A percentile compares a stretch with the other conserved stretches of the same genome.
Conservation (phyloP, 2,113 vertebrate genomes). For the Picathartes gymnocephalus region DNA sequence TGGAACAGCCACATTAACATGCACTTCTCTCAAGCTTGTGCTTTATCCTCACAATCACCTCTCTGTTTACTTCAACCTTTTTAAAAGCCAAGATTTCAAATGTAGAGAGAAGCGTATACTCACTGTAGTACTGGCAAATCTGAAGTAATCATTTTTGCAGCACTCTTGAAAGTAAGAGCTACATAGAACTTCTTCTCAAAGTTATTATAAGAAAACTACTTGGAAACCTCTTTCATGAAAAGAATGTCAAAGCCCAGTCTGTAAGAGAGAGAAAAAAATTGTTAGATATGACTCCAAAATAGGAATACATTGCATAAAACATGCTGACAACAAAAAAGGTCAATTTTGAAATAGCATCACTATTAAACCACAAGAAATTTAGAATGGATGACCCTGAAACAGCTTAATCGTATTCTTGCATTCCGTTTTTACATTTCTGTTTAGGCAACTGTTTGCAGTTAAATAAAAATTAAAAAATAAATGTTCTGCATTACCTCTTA, state of each 20-base stretch:
- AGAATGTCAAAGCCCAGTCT: constrained; percentile 46
- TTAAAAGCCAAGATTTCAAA: neutral
- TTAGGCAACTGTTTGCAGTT: neutral
- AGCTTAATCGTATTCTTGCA: neutral
- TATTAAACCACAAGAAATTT: neutral
- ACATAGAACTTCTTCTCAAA: constrained; percentile 63
- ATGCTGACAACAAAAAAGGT: neutral
- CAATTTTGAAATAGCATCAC: neutral
- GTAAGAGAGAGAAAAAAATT: neutral
- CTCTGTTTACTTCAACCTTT: neutral
- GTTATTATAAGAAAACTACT: constrained; percentile 45
- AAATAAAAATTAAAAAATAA: neutral
- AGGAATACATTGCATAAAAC: neutral
- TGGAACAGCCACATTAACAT: neutral
- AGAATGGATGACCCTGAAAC: neutral
- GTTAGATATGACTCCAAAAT: neutral
- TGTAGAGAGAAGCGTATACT: constrained; percentile 60
- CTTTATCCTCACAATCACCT: neutral
- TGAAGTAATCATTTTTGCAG: constrained; percentile 91
- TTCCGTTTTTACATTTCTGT: neutral
- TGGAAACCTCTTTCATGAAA: constrained; percentile 47
- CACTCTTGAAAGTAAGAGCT: constrained; percentile 57
- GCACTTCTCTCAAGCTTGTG: neutral
- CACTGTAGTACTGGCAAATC: constrained; percentile 94
- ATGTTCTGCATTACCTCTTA: neutral